These are phyloP conservation scores for Lagenorhynchus albirostris DNA, from an alignment of 2,113 vertebrate genomes.

Conservation along the genomic window DNA sequence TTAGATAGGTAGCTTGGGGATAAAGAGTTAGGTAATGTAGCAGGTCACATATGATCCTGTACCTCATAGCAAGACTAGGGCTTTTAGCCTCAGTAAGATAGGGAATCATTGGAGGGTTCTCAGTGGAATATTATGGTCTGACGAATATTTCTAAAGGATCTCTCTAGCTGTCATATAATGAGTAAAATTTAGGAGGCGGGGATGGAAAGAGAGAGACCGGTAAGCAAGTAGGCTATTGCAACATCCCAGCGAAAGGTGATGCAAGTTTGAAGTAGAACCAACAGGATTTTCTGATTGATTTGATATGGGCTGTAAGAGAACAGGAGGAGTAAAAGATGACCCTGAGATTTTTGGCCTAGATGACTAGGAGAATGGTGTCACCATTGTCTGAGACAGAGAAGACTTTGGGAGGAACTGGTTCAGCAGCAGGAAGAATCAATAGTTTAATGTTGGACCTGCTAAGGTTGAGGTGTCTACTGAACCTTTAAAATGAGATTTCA, in stretches of 20 bases:
- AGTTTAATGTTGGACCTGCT: not conserved
- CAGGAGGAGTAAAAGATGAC: not conserved
- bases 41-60: not conserved
- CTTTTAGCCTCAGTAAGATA: not conserved
- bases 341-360: not conserved
- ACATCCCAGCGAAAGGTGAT: not conserved
- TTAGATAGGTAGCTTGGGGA: not conserved
- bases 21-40: not conserved
- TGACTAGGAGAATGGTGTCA: not conserved
- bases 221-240: not conserved
- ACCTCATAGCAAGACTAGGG: not conserved
- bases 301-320: not conserved
- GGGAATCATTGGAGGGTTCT: not conserved
- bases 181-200: not conserved
- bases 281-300: not conserved
- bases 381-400: not conserved
- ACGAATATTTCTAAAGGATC: not conserved
- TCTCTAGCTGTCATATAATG: not conserved
- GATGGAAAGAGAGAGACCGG: not conserved
- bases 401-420: not conserved
- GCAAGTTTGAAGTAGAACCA: not conserved
- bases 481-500: not conserved
- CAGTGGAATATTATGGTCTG: not conserved
- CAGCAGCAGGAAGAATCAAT: not conserved
- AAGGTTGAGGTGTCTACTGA: not conserved